A percentile compares a stretch with the other conserved stretches of the same genome.
Evolutionary conservation across 2,888 invertebrate species (phyloP).

Genomic region (Empis stercorea): DNA sequence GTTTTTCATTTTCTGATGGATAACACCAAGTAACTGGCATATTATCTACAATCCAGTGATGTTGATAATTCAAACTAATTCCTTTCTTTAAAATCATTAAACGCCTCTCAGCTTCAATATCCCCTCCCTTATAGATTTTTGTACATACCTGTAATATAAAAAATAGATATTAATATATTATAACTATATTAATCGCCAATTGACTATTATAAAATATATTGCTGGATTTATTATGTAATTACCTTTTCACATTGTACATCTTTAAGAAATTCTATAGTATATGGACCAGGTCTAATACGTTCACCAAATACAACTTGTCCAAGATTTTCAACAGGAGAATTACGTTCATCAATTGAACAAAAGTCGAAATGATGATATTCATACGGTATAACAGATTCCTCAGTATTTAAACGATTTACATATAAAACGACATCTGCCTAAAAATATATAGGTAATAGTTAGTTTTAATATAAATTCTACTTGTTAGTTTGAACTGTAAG

Average conservation of each 20-base stretch:
- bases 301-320: slow-evolving; percentile 99
- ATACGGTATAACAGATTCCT: slow-evolving; percentile 94
- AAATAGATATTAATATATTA: background rate
- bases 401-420: slow-evolving; percentile 95
- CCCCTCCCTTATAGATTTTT: slow-evolving; percentile 57
- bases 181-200: background rate
- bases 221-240: too few species aligned
- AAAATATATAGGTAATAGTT: too few species aligned
- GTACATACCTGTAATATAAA: slow-evolving; percentile 38
- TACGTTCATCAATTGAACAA: slow-evolving; percentile 60
- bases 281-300: slow-evolving; percentile 87
- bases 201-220: too few species aligned
- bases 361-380: slow-evolving; percentile 98
- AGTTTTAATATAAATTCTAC: too few species aligned
- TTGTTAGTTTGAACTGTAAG: too few species aligned
- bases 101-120: slow-evolving; percentile 50
- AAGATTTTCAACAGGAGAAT: slow-evolving; percentile 91
- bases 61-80: slow-evolving; percentile 90
- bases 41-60: slow-evolving; percentile 98
- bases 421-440: slow-evolving; percentile 80
- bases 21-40: slow-evolving; percentile 99
- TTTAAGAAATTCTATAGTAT: slow-evolving; percentile 74
- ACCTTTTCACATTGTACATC: slow-evolving; percentile 46
- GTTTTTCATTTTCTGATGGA: slow-evolving; percentile 53
- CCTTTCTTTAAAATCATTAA: slow-evolving; percentile 79